Evolutionary conservation across 2,888 invertebrate genomes (phyloP), one percentile per base, ranked within the genome.

Genomic region (Sarcophaga variegata): DNA sequence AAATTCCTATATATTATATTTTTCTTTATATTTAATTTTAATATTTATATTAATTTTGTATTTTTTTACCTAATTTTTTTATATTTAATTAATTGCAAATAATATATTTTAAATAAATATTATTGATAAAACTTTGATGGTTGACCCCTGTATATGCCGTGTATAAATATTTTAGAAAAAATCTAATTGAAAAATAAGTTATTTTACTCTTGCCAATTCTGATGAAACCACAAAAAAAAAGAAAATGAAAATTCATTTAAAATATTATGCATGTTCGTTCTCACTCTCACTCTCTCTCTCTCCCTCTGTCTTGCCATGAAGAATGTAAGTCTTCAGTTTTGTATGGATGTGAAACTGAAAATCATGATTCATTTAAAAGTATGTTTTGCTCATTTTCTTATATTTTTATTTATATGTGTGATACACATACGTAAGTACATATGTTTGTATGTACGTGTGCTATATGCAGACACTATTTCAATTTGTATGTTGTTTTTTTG

Each of bases 111-210:
- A 1, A 22, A 22, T 22, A 22, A 22, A 22, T 37, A 37, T 37
- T 37, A 2, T 8, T 10, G 37, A 0, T 37, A 37, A 37, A 10
- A 8, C 8, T 37, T 37, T 37, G 8, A 10, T 37, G 8, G 37
- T 37, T 0, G 37, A 37, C 8, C 37, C 37, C 37, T 37, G 37
- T 37, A 37, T 37, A 37, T 37, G 10, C 2, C 10, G 10, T 37
- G 8, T 37, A 37, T 49, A 49, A 63, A 62, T 27, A 75, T 75
- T 67, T 8, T 2, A 25, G 62, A 83, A 86, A 86, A 83, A 86
- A 74, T 83, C 47, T 86, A 86, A 86, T 86, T 83, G 83, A 86
- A 86, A 86, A 81, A 83, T 86, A 86, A 81, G 77, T 83, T 86
- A 83, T 83, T 81, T 83, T 86, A 37, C 81, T 78, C 81, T 80